phyloP scores from a whole-genome alignment of 2,888 invertebrate genomes.

The Minunthozetes semirufus region DNA sequence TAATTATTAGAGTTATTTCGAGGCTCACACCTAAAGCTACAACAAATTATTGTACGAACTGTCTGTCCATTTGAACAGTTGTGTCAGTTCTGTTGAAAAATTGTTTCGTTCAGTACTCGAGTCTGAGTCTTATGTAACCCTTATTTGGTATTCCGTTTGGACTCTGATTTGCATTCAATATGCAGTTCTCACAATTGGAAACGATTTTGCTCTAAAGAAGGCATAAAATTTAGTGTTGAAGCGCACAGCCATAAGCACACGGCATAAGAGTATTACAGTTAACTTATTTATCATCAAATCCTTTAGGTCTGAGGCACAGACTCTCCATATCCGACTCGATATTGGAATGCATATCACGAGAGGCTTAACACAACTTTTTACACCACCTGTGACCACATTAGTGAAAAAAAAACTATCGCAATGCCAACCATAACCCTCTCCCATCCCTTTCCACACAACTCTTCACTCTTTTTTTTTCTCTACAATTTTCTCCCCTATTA shows the following conservation, averaged over 20 bases:
- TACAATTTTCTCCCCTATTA: not conserved
- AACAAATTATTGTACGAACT: not conserved
- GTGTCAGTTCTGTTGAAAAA: not conserved
- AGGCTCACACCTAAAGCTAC: not conserved
- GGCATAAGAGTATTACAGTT: constrained; percentile 3
- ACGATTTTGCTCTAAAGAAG: not conserved
- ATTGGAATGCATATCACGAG: constrained; percentile 19
- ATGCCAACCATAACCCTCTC: not conserved
- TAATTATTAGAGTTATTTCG: not conserved
- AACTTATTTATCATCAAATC: constrained; percentile 28
- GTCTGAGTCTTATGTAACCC: not conserved
- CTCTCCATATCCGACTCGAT: not conserved
- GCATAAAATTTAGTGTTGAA: constrained; percentile 2
- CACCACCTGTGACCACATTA: constrained; percentile 23
- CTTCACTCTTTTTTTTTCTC: not conserved
- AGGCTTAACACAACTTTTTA: constrained; percentile 25
- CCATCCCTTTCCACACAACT: not conserved
- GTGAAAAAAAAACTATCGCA: not conserved
- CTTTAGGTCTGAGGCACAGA: not conserved
- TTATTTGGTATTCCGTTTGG: constrained; percentile 14
- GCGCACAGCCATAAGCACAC: too few species aligned
- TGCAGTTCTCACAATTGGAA: not conserved
- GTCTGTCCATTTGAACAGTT: not conserved
- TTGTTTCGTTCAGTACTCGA: not conserved
- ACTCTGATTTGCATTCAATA: constrained; percentile 6